Base-by-base conservation (phyloP, 1,140 invertebrate genomes). In the Drosophila ironensis region DNA sequence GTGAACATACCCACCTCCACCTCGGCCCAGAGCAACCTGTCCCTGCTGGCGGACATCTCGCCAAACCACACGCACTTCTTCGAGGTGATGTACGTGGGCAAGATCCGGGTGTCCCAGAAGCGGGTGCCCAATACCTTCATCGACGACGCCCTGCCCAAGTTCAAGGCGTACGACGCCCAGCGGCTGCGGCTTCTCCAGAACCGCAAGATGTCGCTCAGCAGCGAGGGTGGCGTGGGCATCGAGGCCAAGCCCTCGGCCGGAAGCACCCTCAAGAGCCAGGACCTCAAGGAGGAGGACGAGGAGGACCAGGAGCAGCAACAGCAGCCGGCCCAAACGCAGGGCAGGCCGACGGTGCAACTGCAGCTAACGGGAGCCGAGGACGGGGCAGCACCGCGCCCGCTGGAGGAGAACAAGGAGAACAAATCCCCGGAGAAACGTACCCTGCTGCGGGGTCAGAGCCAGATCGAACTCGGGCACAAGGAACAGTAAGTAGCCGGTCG, bases 51-150 rank as follows among this genome's bases (percentile, higher is more conserved):
- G 14, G 95, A 96, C 78, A 94, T 96, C 53, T 96, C 95, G 3
- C 94, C 95, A 0, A 95, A 95, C 77, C 95, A 95, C 44, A 96
- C 95, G 30, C 95, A 96, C 90, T 96, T 96, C 89, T 96, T 96
- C 76, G 95, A 96, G 91, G 95, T 95, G 89, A 91, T 97, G 35
- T 97, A 97, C 88, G 94, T 97, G 51, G 96, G 96, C 2, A 97
- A 97, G 91, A 96, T 97, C 5, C 93, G 94, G 61, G 95, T 97
- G 51, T 95, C 94, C 24, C 94, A 95, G 88, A 93, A 95, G 88
- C 97, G 96, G 88, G 95, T 98, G 12, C 94, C 96, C 3, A 95
- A 96, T 72, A 93, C 94, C 0, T 95, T 98, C 69, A 97, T 98
- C 56, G 97, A 99, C 87, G 96, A 98, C 82, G 95, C 96, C 7